A percentile compares a stretch with the other conserved stretches of the same genome.
Evolutionary conservation across 2,888 invertebrate genomes (phyloP).

Genomic region (Nephrotoma appendiculata): DNA sequence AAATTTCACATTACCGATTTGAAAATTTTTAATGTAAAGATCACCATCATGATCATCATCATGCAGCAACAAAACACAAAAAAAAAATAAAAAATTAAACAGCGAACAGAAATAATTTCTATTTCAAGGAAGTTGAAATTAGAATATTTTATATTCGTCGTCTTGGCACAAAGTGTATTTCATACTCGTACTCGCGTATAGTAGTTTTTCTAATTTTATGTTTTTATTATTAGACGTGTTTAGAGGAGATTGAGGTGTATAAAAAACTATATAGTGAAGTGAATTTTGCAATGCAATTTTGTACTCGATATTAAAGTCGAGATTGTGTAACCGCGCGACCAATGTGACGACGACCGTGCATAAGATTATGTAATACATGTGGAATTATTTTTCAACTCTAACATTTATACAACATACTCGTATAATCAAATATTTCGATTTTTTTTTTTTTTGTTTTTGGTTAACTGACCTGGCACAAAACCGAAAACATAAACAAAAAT

Average conservation of each 20-base stretch:
- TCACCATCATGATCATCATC: neutral
- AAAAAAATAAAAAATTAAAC: neutral
- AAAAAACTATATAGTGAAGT: neutral
- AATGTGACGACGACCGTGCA: neutral
- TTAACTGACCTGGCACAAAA: neutral
- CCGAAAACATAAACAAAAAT: neutral
- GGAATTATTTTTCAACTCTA: neutral
- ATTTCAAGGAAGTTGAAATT: neutral
- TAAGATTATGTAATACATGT: neutral
- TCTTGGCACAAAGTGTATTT: neutral
- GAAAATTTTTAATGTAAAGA: neutral
- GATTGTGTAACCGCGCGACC: neutral
- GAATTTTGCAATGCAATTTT: neutral
- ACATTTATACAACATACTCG: neutral
- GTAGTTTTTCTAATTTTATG: neutral
- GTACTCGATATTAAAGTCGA: neutral
- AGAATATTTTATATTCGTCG: neutral
- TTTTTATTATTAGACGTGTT: neutral
- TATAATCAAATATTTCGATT: neutral
- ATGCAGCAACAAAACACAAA: neutral
- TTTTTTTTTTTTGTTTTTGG: neutral
- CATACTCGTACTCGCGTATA: too few relatives aligned
- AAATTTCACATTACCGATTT: neutral
- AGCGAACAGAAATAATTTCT: neutral
- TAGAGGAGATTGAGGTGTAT: neutral